Percentiles rank a stretch among this genome's conserved stretches.
phyloP scores from a whole-genome alignment of 92 coral and sea anemone genomes.

The Palythoa caribaeorum region DNA sequence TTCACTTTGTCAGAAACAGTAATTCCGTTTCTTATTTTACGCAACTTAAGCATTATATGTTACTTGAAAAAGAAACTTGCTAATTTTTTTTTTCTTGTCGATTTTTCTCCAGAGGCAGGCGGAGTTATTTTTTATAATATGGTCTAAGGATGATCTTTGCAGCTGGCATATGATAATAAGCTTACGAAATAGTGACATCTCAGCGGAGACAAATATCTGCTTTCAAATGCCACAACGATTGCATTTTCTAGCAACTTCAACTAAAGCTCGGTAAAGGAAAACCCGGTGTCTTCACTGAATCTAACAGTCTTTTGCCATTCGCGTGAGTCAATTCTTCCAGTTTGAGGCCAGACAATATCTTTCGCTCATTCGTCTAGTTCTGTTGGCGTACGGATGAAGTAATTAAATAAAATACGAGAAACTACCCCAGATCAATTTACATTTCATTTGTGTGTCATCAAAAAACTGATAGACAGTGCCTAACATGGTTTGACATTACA shows the following conservation, averaged over 20 bases:
- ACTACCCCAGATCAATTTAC: constrained; percentile 31
- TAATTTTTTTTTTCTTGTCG: background rate
- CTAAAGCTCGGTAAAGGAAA: background rate
- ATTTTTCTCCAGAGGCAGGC: background rate
- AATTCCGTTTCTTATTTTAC: background rate
- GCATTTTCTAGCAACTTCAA: constrained; percentile 1
- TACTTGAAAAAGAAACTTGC: background rate
- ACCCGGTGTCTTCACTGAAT: background rate
- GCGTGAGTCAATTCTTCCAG: background rate
- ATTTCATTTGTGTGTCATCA: constrained; percentile 31
- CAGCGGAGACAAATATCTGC: constrained; percentile 37
- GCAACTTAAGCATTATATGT: background rate
- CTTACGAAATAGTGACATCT: constrained; percentile 7
- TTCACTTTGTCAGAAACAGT: background rate
- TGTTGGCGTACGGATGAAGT: background rate
- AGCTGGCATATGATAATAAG: constrained; percentile 45
- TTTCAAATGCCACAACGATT: constrained; percentile 27
- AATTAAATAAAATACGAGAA: background rate
- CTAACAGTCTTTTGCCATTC: background rate
- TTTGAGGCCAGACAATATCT: constrained; percentile 15
- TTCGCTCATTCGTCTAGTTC: background rate
- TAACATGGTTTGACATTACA: constrained; percentile 11
- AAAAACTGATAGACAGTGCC: constrained; percentile 31
- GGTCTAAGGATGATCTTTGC: background rate
- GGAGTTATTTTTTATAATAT: background rate